Evolutionary conservation across 2,888 invertebrate genomes (phyloP), one percentile per base, ranked within the genome.

Genomic region (Cheilosia vernalis): DNA sequence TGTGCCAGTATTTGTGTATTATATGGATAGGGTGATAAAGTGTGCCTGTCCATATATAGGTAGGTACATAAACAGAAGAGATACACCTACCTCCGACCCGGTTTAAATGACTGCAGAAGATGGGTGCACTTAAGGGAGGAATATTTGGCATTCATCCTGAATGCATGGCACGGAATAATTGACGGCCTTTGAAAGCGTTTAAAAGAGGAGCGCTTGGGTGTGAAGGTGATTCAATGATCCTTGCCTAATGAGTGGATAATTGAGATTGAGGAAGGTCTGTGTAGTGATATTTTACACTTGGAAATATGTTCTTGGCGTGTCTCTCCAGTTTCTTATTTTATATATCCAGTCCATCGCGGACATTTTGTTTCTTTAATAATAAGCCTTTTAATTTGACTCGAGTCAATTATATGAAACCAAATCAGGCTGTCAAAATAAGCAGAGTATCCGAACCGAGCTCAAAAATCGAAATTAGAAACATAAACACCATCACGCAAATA

Each of bases 241-340:
- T 30, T 58, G 63, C 44, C 64, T 63, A 81, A 69, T 58, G 76
- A 81, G 81, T 67, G 56, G 37, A 76, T 81, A 76, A 81, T 76
- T 81, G 63, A 42, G n/a, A 69, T n/a, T 74, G 42, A 80, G 53
- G 47, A 63, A 49, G 5, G 15, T 6, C 51, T 51, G 21, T 21
- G 6, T 24, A 24, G 24, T 24, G 24, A 27, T 51, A 15, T 19
- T 61, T 61, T 27, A 2, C 3, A 10, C 2, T 44, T 61, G 4
- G 17, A 2, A 44, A 27, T 42, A 17, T 17, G 13, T 30, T 56
- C 30, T 56, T 15, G 30, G 2, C 6, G 27, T 27, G 6, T 5
- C 7, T 6, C 27, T 27, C 27, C 5, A 27, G 6, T 27, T 5
- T 1, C 27, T 6, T 6, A 27, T 6, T 27, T 27, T 1, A 27